Conservation (phyloP, 2,113 vertebrate genomes). For the Brachyhypopomus gauderio region DNA sequence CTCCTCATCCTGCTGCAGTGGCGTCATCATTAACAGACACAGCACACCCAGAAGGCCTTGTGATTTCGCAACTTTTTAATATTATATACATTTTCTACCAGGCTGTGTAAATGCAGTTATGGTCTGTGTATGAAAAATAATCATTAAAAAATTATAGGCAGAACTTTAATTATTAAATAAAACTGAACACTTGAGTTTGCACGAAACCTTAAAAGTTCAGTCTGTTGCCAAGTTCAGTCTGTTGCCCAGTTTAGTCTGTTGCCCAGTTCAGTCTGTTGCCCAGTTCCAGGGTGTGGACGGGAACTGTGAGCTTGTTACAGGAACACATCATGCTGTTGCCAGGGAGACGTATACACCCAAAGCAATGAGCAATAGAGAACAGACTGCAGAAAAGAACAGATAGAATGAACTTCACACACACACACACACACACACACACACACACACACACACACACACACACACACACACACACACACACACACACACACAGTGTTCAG, state of each 20-base stretch:
- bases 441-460: not conserved
- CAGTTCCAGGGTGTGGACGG: not conserved
- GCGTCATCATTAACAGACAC: too few species aligned
- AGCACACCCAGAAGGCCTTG: too few species aligned
- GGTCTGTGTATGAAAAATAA: too few species aligned
- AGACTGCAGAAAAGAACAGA: conserved; percentile 27
- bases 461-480: not conserved
- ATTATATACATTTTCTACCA: too few species aligned
- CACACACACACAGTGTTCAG: not conserved
- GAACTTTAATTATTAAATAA: too few species aligned
- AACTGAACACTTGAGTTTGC: too few species aligned
- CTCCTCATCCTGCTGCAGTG: too few species aligned
- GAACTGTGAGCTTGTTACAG: not conserved
- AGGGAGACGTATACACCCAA: conserved; percentile 31
- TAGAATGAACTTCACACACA: not conserved
- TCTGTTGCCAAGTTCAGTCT: not conserved
- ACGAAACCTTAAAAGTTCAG: not conserved
- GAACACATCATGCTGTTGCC: conserved; percentile 6
- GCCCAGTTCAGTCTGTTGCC: not conserved
- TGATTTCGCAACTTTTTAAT: too few species aligned
- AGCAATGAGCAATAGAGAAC: not conserved
- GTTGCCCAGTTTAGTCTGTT: not conserved
- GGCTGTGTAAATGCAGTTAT: too few species aligned
- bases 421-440: not conserved
- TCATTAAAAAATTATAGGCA: too few species aligned